phyloP scores from a whole-genome alignment of 2,113 vertebrate genomes.

The Burhinus oedicnemus region DNA sequence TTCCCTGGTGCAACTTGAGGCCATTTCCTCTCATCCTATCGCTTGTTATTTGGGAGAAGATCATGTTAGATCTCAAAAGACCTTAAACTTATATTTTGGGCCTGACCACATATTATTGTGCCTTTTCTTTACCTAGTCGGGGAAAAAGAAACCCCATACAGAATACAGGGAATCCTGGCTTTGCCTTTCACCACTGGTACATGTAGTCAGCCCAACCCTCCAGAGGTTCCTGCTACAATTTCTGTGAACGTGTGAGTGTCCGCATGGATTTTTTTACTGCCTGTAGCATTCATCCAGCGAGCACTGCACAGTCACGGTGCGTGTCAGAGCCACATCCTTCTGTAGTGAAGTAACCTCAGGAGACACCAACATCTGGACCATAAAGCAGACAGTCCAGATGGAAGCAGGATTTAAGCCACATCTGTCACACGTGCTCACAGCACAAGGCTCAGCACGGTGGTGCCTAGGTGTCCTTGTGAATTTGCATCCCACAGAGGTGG shows the following conservation, averaged over 20 bases:
- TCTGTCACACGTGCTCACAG: neutral
- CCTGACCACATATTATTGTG: neutral
- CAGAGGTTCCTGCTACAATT: neutral
- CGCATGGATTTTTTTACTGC: neutral
- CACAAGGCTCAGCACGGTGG: neutral
- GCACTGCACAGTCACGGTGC: accelerated
- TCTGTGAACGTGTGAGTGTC: neutral
- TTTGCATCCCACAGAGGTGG: neutral
- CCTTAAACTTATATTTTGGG: neutral
- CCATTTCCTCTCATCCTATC: too few relatives aligned
- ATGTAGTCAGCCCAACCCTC: neutral
- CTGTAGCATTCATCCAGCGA: neutral
- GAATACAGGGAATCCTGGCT: neutral
- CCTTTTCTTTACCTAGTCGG: neutral
- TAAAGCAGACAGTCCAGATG: neutral
- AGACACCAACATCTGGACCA: neutral
- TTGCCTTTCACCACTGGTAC: neutral
- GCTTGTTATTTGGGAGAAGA: too few relatives aligned
- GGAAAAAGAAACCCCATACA: neutral
- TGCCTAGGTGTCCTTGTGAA: neutral
- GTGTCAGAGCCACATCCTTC: neutral
- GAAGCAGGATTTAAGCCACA: neutral
- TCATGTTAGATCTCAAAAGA: neutral
- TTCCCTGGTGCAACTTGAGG: too few relatives aligned
- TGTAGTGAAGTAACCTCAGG: neutral